Evolutionary conservation across 2,888 invertebrate genomes (phyloP).

Genomic region (Pogonocherus hispidulus): DNA sequence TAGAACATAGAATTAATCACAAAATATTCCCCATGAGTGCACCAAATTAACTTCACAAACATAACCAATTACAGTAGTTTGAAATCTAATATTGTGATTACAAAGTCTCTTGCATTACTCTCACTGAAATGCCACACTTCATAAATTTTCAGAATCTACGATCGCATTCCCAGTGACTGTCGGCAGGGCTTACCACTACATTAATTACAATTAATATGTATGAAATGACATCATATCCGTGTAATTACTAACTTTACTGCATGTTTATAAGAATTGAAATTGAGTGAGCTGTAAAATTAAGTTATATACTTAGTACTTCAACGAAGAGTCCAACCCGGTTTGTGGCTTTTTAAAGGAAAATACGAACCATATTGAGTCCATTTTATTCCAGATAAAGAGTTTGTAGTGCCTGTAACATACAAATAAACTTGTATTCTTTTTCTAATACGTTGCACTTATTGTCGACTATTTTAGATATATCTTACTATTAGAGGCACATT

Average conservation of each 20-base stretch:
- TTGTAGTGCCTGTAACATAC: too few relatives aligned
- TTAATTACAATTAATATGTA: constrained; percentile 10
- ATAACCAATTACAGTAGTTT: constrained; percentile 49
- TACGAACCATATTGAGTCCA: too few relatives aligned
- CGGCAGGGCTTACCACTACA: background rate
- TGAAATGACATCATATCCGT: constrained; percentile 1
- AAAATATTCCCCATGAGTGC: constrained; percentile 46
- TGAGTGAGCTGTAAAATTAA: too few relatives aligned
- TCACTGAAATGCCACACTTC: constrained; percentile 12
- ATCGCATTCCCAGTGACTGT: background rate
- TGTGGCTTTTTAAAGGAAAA: too few relatives aligned
- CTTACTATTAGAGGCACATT: too few relatives aligned
- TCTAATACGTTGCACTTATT: too few relatives aligned
- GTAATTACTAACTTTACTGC: background rate
- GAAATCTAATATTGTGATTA: constrained; percentile 45
- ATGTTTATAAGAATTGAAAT: background rate
- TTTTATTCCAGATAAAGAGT: too few relatives aligned
- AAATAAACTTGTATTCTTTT: too few relatives aligned
- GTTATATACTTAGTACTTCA: too few relatives aligned
- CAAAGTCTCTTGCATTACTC: constrained; percentile 25
- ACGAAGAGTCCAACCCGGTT: too few relatives aligned
- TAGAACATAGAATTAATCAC: constrained; percentile 39
- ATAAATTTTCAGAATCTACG: constrained; percentile 15
- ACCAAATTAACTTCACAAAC: constrained; percentile 50
- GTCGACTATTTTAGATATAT: too few relatives aligned